Evolutionary conservation across 2,888 invertebrate genomes (phyloP).

Genomic region (Archaeoteleia sp.): DNA sequence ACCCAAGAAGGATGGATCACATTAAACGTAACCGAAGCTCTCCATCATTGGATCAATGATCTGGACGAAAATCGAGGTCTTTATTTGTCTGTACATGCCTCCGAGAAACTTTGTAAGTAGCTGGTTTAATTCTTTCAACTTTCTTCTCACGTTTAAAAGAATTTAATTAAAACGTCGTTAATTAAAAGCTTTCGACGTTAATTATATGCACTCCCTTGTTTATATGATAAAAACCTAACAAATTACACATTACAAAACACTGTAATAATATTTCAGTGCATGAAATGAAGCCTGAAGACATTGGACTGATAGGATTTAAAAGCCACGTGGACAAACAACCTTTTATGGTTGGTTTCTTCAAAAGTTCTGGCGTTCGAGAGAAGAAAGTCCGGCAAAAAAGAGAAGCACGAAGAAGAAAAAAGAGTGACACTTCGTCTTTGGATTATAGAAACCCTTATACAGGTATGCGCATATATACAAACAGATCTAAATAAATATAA

Average conservation of each 20-base stretch:
- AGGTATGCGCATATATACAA: slow-evolving; percentile 74
- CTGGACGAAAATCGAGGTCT: slow-evolving; percentile 90
- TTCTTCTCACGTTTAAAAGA: no score
- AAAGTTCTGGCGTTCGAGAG: slow-evolving; percentile 78
- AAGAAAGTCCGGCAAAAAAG: slow-evolving; percentile 78
- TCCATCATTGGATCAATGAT: slow-evolving; percentile 87
- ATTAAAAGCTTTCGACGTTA: no score
- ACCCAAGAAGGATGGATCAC: slow-evolving; percentile 90
- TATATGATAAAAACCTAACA: no score
- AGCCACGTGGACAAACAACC: slow-evolving; percentile 90
- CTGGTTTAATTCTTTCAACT: no score
- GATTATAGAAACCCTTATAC: slow-evolving; percentile 77
- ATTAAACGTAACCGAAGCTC: slow-evolving; percentile 87
- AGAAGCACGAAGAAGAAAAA: slow-evolving; percentile 78
- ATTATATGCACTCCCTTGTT: no score
- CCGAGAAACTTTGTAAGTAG: slow-evolving; percentile 73
- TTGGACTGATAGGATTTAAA: slow-evolving; percentile 86
- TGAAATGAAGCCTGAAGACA: slow-evolving; percentile 88
- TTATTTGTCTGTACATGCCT: slow-evolving; percentile 86
- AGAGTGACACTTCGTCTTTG: slow-evolving; percentile 71
- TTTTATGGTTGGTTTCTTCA: slow-evolving; percentile 93
- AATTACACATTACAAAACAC: no score
- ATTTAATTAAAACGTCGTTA: not conserved
- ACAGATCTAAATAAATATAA: slow-evolving; percentile 2
- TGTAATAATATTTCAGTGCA: slow-evolving; percentile 80